Conservation (phyloP, 2,888 invertebrate species). For the Athetis lepigone region DNA sequence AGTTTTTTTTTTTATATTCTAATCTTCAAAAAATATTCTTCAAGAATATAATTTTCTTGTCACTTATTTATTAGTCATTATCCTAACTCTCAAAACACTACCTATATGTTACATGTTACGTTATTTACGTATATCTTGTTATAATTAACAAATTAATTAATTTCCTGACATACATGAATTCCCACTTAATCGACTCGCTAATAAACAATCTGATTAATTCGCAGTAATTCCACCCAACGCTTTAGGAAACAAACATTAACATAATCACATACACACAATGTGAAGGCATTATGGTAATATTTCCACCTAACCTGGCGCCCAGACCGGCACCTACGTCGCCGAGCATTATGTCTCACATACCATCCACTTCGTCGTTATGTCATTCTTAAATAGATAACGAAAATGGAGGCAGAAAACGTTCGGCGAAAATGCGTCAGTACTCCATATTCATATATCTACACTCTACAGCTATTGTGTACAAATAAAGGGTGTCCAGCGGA, state of each 20-base stretch:
- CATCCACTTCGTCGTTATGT: slow-evolving; percentile 69
- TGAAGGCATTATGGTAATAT: slow-evolving; percentile 66
- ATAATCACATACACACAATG: slow-evolving; percentile 61
- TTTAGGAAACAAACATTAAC: slow-evolving; percentile 60
- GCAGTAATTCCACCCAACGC: slow-evolving; percentile 33
- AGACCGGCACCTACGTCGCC: slow-evolving; percentile 72
- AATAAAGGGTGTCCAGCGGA: too few relatives aligned
- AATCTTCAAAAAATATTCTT: background rate
- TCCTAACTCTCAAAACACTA: background rate
- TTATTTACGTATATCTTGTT: background rate
- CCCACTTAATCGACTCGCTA: slow-evolving; percentile 12
- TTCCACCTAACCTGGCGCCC: slow-evolving; percentile 35
- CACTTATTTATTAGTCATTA: background rate
- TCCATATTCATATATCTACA: slow-evolving; percentile 40
- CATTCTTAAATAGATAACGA: slow-evolving; percentile 63
- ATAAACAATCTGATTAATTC: slow-evolving; percentile 44
- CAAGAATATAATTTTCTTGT: background rate
- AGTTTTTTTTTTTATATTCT: too few relatives aligned
- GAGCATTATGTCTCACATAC: slow-evolving; percentile 68
- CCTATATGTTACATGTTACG: background rate
- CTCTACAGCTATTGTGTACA: slow-evolving; percentile 28
- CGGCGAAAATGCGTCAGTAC: slow-evolving; percentile 59
- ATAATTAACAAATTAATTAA: background rate
- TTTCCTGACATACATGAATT: background rate
- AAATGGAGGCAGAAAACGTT: slow-evolving; percentile 68